Evolutionary conservation across 2,113 vertebrate genomes (phyloP).

Genomic region (Chloropsis cyanopogon): DNA sequence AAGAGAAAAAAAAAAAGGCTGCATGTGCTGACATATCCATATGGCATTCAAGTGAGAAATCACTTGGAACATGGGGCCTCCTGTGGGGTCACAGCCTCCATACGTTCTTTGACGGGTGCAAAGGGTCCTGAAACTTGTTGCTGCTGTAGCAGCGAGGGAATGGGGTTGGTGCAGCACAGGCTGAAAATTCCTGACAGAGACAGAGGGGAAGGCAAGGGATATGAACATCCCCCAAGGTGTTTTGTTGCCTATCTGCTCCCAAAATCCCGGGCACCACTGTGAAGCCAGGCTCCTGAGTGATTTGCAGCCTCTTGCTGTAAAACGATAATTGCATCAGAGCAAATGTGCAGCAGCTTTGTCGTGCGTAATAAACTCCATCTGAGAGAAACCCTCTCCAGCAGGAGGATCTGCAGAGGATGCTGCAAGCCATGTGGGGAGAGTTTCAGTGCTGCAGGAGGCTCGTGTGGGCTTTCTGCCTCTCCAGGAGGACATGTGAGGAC

Average conservation of each 20-base stretch:
- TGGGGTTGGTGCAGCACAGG: background rate
- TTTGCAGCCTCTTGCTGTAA: conserved; percentile 15
- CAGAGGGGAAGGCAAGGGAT: background rate
- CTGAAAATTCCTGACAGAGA: conserved; percentile 11
- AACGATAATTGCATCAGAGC: background rate
- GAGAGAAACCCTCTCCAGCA: background rate
- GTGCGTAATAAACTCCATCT: background rate
- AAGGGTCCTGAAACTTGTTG: conserved; percentile 54
- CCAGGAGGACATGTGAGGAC: background rate
- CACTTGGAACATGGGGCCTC: conserved; percentile 48
- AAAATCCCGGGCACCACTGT: background rate
- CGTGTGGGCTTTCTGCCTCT: background rate
- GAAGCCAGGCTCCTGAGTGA: background rate
- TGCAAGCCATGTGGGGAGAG: background rate
- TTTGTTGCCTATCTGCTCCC: background rate
- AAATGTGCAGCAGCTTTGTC: background rate
- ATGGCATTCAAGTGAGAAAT: conserved; percentile 62
- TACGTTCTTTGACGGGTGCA: conserved; percentile 54
- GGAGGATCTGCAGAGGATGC: background rate
- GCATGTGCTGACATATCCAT: conserved; percentile 58
- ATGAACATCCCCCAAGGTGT: background rate
- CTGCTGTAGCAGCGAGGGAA: background rate
- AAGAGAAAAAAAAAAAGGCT: background rate
- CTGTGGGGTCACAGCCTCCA: conserved; percentile 46
- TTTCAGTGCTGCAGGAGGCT: background rate